A percentile compares a stretch with the other conserved stretches of the same genome.
Evolutionary conservation across 1,140 invertebrate species (phyloP).

Genomic region (Drosophila pruinosa): DNA sequence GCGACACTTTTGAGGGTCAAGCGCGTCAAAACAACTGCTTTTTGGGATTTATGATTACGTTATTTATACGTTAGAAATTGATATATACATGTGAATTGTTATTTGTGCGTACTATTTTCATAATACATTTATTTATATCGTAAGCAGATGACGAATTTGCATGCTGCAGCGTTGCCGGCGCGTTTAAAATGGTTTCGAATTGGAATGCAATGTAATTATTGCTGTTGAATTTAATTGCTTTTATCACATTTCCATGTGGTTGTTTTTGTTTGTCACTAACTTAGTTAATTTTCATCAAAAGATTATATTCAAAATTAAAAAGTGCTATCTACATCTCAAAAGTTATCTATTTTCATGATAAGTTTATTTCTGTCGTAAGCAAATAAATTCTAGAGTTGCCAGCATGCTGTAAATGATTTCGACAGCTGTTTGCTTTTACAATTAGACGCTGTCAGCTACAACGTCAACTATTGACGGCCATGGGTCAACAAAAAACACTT

Average conservation of each 20-base stretch:
- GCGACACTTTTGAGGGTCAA: neutral
- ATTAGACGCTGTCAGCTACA: too few species aligned
- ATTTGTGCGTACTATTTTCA: neutral
- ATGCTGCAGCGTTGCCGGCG: neutral
- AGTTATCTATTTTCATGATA: conserved; percentile 5
- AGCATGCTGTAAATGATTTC: neutral
- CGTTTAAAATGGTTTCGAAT: too few species aligned
- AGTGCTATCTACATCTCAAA: conserved; percentile 6
- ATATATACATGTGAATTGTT: neutral
- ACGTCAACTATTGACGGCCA: too few species aligned
- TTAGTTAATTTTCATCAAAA: neutral
- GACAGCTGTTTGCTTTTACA: neutral
- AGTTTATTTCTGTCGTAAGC: neutral
- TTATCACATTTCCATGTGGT: too few species aligned
- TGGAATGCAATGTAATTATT: too few species aligned
- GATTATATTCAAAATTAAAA: conserved; percentile 6
- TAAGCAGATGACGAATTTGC: neutral
- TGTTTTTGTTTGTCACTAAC: neutral
- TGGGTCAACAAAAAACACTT: too few species aligned
- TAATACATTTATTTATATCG: neutral
- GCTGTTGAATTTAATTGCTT: too few species aligned
- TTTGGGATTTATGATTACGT: neutral
- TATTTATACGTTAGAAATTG: neutral
- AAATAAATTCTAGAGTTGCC: neutral
- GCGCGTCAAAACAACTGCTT: neutral